Percentiles rank a stretch among this genome's conserved stretches.
Conservation (phyloP, 1,140 invertebrate species). For the Anadara kagoshimensis region DNA sequence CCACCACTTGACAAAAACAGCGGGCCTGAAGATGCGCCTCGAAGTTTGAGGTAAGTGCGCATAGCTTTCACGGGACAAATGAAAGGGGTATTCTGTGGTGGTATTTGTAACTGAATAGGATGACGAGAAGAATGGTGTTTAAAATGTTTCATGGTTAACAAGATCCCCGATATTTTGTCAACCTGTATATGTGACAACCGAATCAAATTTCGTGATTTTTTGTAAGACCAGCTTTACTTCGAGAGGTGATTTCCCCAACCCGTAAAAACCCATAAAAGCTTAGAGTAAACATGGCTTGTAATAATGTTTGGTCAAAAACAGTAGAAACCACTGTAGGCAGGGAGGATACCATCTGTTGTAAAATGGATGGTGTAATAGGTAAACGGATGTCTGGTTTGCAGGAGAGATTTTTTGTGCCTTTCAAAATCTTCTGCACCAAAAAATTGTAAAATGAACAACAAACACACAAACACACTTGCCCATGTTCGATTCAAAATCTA, state of each 20-base stretch:
- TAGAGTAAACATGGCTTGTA: slow-evolving; percentile 17
- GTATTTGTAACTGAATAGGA: neutral
- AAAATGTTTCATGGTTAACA: neutral
- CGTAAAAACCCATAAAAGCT: slow-evolving; percentile 17
- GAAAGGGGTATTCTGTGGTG: neutral
- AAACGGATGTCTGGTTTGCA: neutral
- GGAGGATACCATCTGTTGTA: neutral
- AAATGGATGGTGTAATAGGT: slow-evolving; percentile 9
- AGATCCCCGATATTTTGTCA: neutral
- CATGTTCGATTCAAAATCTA: too few species aligned
- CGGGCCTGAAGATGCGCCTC: neutral
- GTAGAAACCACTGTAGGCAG: neutral
- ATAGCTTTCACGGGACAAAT: neutral
- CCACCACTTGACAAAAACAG: slow-evolving; percentile 6
- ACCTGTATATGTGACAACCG: neutral
- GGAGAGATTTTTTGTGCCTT: neutral
- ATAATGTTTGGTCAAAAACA: neutral
- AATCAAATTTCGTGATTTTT: neutral
- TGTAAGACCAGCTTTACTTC: neutral
- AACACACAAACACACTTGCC: too few species aligned
- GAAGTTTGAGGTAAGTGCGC: neutral
- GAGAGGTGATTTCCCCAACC: slow-evolving; percentile 10
- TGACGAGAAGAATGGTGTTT: neutral
- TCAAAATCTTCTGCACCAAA: slow-evolving; percentile 10
- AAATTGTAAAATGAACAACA: too few species aligned